Conservation (phyloP, 2,113 vertebrate genomes). For the Hyperopisus bebe region DNA sequence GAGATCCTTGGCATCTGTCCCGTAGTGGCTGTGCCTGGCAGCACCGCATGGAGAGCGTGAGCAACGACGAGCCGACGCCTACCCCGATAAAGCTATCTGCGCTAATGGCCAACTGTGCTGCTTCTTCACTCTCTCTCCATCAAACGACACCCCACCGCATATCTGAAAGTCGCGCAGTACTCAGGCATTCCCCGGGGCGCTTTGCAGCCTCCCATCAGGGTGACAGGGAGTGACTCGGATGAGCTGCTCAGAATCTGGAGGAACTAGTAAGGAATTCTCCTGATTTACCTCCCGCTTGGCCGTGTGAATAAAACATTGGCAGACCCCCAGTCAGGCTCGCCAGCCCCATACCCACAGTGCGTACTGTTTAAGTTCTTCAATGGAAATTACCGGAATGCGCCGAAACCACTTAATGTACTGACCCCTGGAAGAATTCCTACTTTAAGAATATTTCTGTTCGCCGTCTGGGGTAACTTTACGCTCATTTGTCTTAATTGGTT, state of each 20-base stretch:
- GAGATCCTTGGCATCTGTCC: neutral
- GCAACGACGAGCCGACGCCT: neutral
- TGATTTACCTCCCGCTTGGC: neutral
- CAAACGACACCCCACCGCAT: neutral
- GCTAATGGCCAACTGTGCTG: neutral
- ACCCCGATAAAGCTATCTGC: neutral
- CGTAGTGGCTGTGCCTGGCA: neutral
- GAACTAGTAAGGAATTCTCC: neutral
- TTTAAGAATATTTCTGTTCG: neutral
- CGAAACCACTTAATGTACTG: neutral
- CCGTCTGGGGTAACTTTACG: neutral
- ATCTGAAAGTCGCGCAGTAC: neutral
- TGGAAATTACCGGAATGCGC: neutral
- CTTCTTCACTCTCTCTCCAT: neutral
- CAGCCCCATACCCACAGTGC: neutral
- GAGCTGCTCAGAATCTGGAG: neutral
- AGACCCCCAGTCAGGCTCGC: neutral
- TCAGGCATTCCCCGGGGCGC: neutral
- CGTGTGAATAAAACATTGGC: neutral
- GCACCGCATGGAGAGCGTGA: neutral
- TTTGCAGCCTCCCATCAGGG: neutral
- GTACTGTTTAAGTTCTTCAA: neutral
- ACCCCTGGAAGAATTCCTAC: neutral
- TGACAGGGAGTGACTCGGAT: neutral
- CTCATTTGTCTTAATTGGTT: slow-evolving; percentile 1